These are phyloP conservation scores for Laothoe populi DNA, from an alignment of 2,888 invertebrate genomes.

Conservation along the genomic window DNA sequence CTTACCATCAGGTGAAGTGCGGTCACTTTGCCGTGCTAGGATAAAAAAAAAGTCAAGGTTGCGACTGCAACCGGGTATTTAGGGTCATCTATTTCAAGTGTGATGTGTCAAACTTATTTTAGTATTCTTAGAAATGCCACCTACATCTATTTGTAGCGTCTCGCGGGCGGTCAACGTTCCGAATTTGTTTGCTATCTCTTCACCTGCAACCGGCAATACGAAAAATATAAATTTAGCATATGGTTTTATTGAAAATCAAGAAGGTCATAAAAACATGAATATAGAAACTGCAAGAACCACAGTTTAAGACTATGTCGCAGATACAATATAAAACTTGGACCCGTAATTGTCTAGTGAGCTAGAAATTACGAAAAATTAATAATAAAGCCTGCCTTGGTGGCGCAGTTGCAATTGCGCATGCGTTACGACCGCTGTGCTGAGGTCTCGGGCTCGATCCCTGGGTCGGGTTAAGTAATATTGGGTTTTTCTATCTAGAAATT, in stretches of 20 bases:
- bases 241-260: not conserved
- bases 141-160: conserved; percentile 75
- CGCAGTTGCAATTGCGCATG: no score
- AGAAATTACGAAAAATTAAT: no score
- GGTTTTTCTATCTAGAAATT: no score
- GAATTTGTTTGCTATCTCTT: conserved; percentile 42
- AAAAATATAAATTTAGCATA: conserved; percentile 14
- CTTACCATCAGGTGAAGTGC: no score
- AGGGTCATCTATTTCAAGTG: conserved; percentile 20
- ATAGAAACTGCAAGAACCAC: not conserved
- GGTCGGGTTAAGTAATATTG: no score
- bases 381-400: no score
- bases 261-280: not conserved
- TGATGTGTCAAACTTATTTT: conserved; percentile 50
- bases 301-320: no score
- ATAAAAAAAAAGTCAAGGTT: conserved; percentile 22
- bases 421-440: no score
- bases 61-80: not conserved
- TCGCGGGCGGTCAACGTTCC: conserved; percentile 69
- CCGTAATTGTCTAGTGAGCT: no score
- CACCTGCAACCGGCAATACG: conserved; percentile 6
- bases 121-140: conserved; percentile 74
- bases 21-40: no score
- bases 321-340: no score
- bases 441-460: no score